Conservation (phyloP, 1,140 invertebrate genomes). For the Copidosoma floridanum region DNA sequence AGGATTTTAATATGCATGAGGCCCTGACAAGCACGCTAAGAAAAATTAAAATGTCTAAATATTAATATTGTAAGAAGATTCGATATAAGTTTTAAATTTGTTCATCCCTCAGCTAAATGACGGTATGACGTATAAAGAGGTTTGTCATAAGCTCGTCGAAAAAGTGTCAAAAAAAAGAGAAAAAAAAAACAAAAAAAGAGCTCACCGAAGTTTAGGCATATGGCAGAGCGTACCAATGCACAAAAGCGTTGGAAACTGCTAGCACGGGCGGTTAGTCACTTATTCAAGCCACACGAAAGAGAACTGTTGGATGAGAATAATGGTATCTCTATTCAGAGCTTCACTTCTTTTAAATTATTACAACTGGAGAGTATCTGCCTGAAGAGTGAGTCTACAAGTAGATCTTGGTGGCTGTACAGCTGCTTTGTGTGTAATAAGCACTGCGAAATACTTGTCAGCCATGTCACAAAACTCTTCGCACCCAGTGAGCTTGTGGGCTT, state of each 20-base stretch:
- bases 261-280: slow-evolving; percentile 63
- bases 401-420: slow-evolving; percentile 58
- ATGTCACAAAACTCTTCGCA: slow-evolving; percentile 63
- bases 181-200: no score
- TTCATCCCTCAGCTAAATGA: no score
- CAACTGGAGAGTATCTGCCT: slow-evolving; percentile 40
- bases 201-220: no score
- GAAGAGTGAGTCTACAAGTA: slow-evolving; percentile 34
- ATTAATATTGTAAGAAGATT: no score
- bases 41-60: no score
- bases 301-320: slow-evolving; percentile 49
- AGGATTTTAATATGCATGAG: no score
- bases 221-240: slow-evolving; percentile 56
- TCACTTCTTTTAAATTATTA: slow-evolving; percentile 60
- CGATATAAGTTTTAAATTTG: no score
- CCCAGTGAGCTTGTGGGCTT: slow-evolving; percentile 77
- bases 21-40: no score
- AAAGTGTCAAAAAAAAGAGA: no score
- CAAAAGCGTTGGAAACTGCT: slow-evolving; percentile 69
- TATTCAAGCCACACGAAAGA: slow-evolving; percentile 12
- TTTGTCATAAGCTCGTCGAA: no score
- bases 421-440: slow-evolving; percentile 49
- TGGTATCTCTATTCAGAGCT: slow-evolving; percentile 59
- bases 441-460: slow-evolving; percentile 60
- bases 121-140: no score